Evolutionary conservation across 2,113 vertebrate species (phyloP), one percentile per base, ranked within the genome.

Genomic region (Desmodus rotundus): DNA sequence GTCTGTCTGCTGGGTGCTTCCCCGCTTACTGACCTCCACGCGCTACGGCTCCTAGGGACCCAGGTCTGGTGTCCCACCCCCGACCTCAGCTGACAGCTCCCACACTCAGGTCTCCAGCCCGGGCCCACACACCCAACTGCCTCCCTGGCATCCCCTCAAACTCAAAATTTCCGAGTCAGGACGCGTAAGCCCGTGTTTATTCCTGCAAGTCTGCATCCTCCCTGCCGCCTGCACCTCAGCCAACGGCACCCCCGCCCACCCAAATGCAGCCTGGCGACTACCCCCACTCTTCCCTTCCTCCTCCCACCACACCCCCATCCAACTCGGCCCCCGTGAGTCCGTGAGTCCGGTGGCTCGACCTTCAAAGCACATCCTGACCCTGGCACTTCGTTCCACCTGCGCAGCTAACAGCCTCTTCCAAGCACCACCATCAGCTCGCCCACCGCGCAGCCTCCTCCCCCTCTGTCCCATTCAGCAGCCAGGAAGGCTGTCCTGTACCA

Each of bases 21-120:
- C 80, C 73, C 80, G 72, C 80, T 33, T 10, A 0, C 36, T 20
- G 14, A 92, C 94, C 91, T 96, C 89, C 82, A 94, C 31, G n/a
- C 12, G 36, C 28, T 36, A 74, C n/a, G 0, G 20, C 1, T 36
- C 38, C 68, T 28, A 2, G 31, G 28, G 36, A 36, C n/a, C 43
- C 31, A 14, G n/a, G 52, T 26, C 47, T 41, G 47, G 85, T 28
- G n/a, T 65, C 47, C 65, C n/a, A 11, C 3, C 58, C 65, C 22
- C 17, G 33, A 85, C n/a, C 78, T 22, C 67, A 8, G 26, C 38
- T 17, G 7, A 43, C 33, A 12, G 52, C 16, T 24, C 43, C 72
- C 45, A 7, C 38, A 5, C 28, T 43, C 31, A 22, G 17, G 31
- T 43, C 68, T 76, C 50, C 54, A 63, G 76, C 38, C 73, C 50